Evolutionary conservation across 2,797 vertebrate genomes (phyloP).

Genomic region (Gambusia yucatana): DNA sequence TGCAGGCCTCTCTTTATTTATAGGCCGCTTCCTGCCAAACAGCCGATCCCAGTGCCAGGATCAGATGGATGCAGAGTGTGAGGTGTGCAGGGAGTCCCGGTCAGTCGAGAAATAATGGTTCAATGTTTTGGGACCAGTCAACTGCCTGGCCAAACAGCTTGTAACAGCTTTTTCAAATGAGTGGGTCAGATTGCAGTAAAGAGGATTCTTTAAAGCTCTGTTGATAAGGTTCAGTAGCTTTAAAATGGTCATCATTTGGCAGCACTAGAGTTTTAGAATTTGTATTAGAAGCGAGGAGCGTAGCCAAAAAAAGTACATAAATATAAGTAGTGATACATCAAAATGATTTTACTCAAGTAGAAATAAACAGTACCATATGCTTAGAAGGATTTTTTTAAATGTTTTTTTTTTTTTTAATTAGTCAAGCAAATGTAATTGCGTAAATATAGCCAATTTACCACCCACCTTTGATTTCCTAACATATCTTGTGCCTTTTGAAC

Average conservation of each 20-base stretch:
- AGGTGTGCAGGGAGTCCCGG: conserved; percentile 52
- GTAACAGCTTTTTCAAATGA: conserved; percentile 54
- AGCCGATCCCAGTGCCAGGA: conserved; percentile 83
- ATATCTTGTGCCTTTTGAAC: neutral
- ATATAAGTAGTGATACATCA: neutral
- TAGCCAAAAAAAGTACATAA: neutral
- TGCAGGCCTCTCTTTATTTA: conserved; percentile 80
- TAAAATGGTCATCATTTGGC: neutral
- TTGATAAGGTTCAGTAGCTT: conserved; percentile 7
- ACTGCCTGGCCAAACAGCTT: conserved; percentile 54
- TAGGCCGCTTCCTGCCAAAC: conserved; percentile 81
- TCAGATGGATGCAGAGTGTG: conserved; percentile 78
- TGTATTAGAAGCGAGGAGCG: neutral
- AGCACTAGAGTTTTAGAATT: neutral
- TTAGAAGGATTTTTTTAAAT: neutral
- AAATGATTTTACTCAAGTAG: neutral
- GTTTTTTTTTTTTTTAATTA: neutral
- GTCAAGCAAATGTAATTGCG: neutral
- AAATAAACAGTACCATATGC: neutral
- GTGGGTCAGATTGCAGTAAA: conserved; percentile 42
- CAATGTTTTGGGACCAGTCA: conserved; percentile 55
- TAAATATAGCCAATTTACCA: neutral
- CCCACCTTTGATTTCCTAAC: neutral
- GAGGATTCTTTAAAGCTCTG: conserved; percentile 40
- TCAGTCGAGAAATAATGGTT: conserved; percentile 50